Conservation (phyloP, 2,888 invertebrate species). For the Patella caerulea region DNA sequence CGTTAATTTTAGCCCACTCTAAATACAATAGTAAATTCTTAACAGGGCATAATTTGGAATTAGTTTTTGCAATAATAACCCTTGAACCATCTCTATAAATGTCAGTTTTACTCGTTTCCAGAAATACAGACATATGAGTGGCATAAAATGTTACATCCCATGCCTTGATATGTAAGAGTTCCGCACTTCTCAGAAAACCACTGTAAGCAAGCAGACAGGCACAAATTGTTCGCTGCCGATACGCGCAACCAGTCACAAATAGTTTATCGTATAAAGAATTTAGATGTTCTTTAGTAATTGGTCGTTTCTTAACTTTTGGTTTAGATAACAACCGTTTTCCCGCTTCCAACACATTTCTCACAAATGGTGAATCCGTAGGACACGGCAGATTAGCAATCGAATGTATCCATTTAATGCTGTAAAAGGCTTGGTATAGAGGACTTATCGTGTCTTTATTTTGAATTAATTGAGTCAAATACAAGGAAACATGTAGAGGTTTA, state of each 20-base stretch:
- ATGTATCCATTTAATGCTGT: slow-evolving; percentile 14
- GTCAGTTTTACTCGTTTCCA: too few species aligned
- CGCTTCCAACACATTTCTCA: slow-evolving; percentile 18
- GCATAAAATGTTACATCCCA: not conserved
- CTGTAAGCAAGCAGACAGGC: not conserved
- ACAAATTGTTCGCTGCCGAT: not conserved
- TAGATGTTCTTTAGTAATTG: slow-evolving; percentile 15
- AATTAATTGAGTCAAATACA: slow-evolving; percentile 20
- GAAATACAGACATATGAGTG: too few species aligned
- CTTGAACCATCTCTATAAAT: too few species aligned
- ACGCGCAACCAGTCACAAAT: not conserved
- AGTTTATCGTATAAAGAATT: not conserved
- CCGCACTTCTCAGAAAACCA: not conserved
- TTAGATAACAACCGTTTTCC: slow-evolving; percentile 10
- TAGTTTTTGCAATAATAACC: too few species aligned
- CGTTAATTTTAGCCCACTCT: too few species aligned
- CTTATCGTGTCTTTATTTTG: slow-evolving; percentile 14
- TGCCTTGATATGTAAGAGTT: not conserved
- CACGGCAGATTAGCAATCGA: not conserved
- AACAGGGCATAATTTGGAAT: too few species aligned
- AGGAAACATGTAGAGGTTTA: slow-evolving; percentile 13
- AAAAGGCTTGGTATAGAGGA: slow-evolving; percentile 22
- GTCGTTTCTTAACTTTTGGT: not conserved
- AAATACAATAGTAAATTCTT: too few species aligned
- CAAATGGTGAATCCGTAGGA: slow-evolving; percentile 17